These are phyloP conservation scores for Rhagium mordax DNA, from an alignment of 2,888 invertebrate genomes.

Conservation along the genomic window DNA sequence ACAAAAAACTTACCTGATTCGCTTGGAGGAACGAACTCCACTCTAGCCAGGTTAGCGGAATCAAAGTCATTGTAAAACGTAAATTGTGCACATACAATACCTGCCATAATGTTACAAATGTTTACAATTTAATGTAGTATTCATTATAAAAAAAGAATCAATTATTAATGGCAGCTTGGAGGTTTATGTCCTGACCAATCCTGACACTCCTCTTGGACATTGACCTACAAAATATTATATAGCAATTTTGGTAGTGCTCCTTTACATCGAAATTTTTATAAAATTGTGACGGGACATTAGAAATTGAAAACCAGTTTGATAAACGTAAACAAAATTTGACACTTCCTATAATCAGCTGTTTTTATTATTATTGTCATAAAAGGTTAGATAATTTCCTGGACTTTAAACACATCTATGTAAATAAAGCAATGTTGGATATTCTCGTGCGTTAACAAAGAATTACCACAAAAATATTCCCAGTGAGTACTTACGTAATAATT, in stretches of 20 bases:
- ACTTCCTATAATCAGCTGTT: conserved; percentile 32
- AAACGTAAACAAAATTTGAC: conserved; percentile 31
- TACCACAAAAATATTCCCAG: not conserved
- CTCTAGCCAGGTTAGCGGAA: conserved; percentile 89
- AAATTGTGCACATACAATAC: conserved; percentile 81
- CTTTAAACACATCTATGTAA: not conserved
- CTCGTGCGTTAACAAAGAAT: not conserved
- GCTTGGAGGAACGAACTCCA: conserved; percentile 80
- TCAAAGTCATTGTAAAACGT: conserved; percentile 91
- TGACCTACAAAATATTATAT: conserved; percentile 28
- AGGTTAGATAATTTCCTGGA: conserved; percentile 15
- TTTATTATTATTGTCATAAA: conserved; percentile 29
- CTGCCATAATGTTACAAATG: conserved; percentile 63
- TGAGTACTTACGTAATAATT: conserved; percentile 28
- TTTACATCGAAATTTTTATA: not conserved
- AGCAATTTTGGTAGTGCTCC: not conserved
- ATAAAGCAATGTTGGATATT: too few species aligned
- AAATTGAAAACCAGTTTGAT: not conserved
- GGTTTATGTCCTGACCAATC: conserved; percentile 26
- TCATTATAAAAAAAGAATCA: conserved; percentile 17
- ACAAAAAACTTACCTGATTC: conserved; percentile 73
- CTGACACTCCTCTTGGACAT: conserved; percentile 12
- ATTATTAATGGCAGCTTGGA: conserved; percentile 13
- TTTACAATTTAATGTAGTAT: conserved; percentile 4
- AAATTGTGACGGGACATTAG: not conserved